Conservation (phyloP, 2,113 vertebrate genomes). For the Chionis minor region DNA sequence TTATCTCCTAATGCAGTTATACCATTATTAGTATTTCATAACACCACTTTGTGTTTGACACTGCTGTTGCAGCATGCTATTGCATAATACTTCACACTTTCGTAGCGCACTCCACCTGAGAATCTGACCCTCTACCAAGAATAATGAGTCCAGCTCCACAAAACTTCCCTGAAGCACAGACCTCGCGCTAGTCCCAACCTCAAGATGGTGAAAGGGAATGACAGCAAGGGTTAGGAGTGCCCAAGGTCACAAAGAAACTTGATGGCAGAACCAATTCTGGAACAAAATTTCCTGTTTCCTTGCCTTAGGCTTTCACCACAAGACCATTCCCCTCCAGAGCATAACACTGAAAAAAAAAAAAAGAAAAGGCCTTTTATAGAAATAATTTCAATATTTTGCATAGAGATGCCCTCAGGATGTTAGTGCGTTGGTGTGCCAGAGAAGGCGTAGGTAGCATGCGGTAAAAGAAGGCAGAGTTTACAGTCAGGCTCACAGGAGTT, state of each 20-base stretch:
- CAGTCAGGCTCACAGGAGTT: background rate
- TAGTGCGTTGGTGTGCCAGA: background rate
- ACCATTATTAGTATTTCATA: background rate
- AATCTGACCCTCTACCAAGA: background rate
- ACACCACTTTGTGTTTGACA: background rate
- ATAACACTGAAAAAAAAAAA: background rate
- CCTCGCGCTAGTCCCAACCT: background rate
- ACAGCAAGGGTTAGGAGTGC: constrained; percentile 6
- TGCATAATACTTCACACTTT: background rate
- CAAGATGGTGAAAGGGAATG: constrained; percentile 31
- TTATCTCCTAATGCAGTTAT: background rate
- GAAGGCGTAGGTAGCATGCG: background rate
- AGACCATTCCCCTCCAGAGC: background rate
- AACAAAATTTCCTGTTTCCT: background rate
- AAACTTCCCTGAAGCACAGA: constrained; percentile 4
- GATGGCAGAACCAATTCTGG: background rate
- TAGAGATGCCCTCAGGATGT: background rate
- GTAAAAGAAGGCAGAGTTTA: background rate
- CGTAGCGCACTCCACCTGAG: background rate
- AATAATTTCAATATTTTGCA: background rate
- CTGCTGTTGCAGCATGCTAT: background rate
- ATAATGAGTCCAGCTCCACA: background rate
- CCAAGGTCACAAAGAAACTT: background rate
- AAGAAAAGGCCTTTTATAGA: background rate
- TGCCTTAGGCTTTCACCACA: background rate